Base-by-base conservation (phyloP, 2,888 invertebrate species). In the Mythimna albipuncta region DNA sequence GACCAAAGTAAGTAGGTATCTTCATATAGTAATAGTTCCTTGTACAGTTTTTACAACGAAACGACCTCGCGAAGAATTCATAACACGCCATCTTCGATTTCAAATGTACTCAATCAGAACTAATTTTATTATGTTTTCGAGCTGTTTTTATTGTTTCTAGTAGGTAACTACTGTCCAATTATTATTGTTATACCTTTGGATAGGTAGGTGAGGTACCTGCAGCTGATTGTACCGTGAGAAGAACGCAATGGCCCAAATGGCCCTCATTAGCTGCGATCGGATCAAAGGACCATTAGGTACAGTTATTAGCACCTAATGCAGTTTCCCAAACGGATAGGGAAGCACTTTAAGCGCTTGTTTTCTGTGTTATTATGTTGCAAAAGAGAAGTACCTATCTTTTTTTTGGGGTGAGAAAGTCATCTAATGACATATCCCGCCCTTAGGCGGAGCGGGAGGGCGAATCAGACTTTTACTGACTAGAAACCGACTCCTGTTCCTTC, bases 41-140 rank as follows among this genome's bases (percentile, higher is more conserved):
- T 9, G 16, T 16, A 35, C 54, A 16, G 11, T 3, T 47, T 44
- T n/a, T 13, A 38, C 38, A 10, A 10, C 10, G n/a, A 35, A 71
- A 66, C 62, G 61, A 64, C 62, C 59, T 68, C 71, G 71, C 26
- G 35, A 44, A 63, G n/a, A 75, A 72, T 71, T 71, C 52, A 70
- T 65, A 64, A 54, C 58, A 82, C 19, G 26, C 64, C 10, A 67
- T 68, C 13, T 55, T 44, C 41, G 54, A 57, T 68, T 71, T 58
- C 7, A 66, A 67, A 44, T 62, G 26, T 74, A 75, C 81, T 87
- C 77, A 83, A 81, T 83, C 81, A 78, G 71, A 81, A 83, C 75
- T 66, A 83, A 79, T 83, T 81, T 79, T 72, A 79, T 78, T 72
- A 65, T 64, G 66, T 71, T 64, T 75, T 80, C n/a, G 52, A 62